Evolutionary conservation across 2,113 vertebrate genomes (phyloP), one percentile per base, ranked within the genome.

Genomic region (Pterophyllum scalare): DNA sequence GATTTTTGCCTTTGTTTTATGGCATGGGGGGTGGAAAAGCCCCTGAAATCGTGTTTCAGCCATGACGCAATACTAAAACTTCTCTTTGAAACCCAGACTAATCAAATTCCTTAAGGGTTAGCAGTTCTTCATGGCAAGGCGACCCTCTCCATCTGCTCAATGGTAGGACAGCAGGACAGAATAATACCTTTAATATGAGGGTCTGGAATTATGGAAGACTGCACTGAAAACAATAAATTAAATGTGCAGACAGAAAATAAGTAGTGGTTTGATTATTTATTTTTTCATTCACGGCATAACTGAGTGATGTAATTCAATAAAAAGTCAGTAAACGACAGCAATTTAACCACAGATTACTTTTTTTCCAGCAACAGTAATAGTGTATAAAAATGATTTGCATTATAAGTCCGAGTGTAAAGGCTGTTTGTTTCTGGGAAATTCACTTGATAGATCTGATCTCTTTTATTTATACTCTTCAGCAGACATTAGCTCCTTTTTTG

Each of bases 401-500:
- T 17, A 2, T 46, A 52, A 52, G 49, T 7, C 49, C 7, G 43
- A 31, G 17, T 54, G 26, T 31, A 28, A 54, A 54, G 28, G 13
- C 8, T 52, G 43, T 54, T 54, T 72, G 24, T 46, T 46, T 13
- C 5, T 52, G 49, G 43, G 13, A 46, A 15, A 14, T 46, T 15
- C 43, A 0, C 59, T 31, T 57, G 40, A 82, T 20, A 31, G 43
- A 31, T 52, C 26, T 31, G 14, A 20, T 82, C 58, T 76, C 74
- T 89, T 59, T 58, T 35, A 59, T 59, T 80, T n/a, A 65, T 70
- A 75, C 75, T 75, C 57, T 31, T 24, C 59, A 61, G 79, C 61
- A 70, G 86, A 89, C 84, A 58, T 89, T 87, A 88, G 91, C 90
- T 89, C 57, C 56, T 31, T 79, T 79, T 40, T 79, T 79, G 75